These are phyloP conservation scores for Daktulosphaira vitifoliae DNA, from an alignment of 1,140 invertebrate species.

Conservation along the genomic window DNA sequence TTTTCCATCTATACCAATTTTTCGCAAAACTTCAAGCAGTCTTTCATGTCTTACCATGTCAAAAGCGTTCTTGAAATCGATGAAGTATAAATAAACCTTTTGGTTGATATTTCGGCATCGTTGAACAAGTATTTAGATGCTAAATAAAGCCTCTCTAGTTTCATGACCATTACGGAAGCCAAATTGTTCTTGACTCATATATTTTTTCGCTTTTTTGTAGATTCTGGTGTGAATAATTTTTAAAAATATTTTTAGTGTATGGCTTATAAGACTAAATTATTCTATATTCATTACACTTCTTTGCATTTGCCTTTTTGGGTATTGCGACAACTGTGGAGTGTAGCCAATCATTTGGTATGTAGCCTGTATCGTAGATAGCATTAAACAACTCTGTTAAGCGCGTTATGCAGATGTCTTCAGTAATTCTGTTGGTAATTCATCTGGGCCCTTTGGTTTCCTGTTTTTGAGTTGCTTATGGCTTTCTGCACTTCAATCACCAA, in stretches of 20 bases:
- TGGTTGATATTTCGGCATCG: background rate
- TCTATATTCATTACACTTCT: conserved; percentile 9
- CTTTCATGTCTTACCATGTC: conserved; percentile 7
- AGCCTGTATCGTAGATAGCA: conserved; percentile 29
- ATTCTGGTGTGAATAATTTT: conserved; percentile 25
- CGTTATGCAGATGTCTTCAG: conserved; percentile 20
- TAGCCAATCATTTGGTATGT: conserved; percentile 34
- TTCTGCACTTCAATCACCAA: conserved; percentile 3
- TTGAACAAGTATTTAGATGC: conserved; percentile 37
- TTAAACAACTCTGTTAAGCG: conserved; percentile 26
- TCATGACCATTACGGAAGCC: conserved; percentile 37
- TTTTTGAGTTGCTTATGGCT: conserved; percentile 18
- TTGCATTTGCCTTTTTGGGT: conserved; percentile 15
- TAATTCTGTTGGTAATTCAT: conserved; percentile 26
- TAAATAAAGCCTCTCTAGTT: conserved; percentile 38
- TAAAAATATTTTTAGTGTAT: conserved; percentile 30
- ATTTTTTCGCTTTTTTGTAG: conserved; percentile 11
- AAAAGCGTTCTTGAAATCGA: conserved; percentile 17
- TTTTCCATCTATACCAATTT: no score
- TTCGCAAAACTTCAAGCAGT: no score
- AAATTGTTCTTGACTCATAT: conserved; percentile 36
- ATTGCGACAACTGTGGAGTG: conserved; percentile 26
- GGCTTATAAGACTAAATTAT: conserved; percentile 10
- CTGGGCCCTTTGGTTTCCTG: conserved; percentile 12
- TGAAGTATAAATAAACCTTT: conserved; percentile 8